These are phyloP conservation scores for Lycopodina hypogea DNA, from an alignment of 37 sponge, comb jelly and placozoan species.

Conservation along the genomic window DNA sequence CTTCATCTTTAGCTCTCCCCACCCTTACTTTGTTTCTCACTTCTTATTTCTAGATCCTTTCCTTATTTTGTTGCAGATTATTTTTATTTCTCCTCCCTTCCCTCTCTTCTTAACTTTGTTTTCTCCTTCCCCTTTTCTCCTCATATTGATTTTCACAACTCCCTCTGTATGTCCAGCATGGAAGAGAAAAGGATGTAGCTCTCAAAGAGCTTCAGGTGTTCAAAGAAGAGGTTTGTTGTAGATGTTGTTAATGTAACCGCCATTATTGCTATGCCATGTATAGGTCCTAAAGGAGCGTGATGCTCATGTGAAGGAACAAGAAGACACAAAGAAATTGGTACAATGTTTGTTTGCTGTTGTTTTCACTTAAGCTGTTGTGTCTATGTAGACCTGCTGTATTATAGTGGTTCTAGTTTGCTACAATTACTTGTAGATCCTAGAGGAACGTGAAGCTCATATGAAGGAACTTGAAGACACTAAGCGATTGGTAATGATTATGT, in stretches of 20 bases:
- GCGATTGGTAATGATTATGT: not conserved
- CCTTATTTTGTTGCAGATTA: too few relatives aligned
- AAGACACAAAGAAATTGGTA: not conserved
- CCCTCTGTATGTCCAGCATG: not conserved
- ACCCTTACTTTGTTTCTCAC: not conserved
- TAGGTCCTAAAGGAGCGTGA: too few relatives aligned
- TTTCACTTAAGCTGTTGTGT: not conserved
- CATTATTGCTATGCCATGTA: too few relatives aligned
- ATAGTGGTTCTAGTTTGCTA: not conserved
- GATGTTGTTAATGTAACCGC: not conserved
- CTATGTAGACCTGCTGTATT: too few relatives aligned
- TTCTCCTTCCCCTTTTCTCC: not conserved
- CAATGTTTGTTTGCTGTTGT: not conserved
- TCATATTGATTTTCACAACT: not conserved
- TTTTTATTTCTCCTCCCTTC: not conserved
- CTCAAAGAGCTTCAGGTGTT: not conserved
- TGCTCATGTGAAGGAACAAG: too few relatives aligned
- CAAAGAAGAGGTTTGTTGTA: slow-evolving; percentile 15
- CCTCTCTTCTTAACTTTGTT: not conserved
- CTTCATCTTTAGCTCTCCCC: too few relatives aligned
- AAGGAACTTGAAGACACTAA: slow-evolving; percentile 22
- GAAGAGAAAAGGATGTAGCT: slow-evolving; percentile 15
- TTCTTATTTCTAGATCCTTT: not conserved
- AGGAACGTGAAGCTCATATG: slow-evolving; percentile 18
- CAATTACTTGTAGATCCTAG: slow-evolving; percentile 5